These are phyloP conservation scores for Montipora capricornis DNA, from an alignment of 64 coral and sea anemone species.

Conservation along the genomic window DNA sequence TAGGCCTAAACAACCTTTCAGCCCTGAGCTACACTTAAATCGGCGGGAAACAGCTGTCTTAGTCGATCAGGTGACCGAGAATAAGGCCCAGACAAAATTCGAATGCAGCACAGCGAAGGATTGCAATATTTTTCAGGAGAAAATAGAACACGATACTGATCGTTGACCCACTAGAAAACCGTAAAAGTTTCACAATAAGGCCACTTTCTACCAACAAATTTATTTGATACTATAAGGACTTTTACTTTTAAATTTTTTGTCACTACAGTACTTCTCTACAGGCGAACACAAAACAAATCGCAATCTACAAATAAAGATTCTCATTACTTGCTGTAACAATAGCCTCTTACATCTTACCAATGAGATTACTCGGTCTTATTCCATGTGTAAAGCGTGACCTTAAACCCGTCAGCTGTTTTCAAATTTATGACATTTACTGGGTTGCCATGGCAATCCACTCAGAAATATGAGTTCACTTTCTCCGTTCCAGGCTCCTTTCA, in stretches of 20 bases:
- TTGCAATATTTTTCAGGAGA: conserved; percentile 76
- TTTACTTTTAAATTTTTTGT: neutral
- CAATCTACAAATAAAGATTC: neutral
- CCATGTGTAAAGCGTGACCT: neutral
- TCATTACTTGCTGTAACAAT: neutral
- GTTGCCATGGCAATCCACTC: too few species aligned
- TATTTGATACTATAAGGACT: neutral
- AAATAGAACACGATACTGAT: neutral
- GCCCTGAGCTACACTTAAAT: conserved; percentile 40
- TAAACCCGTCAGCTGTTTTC: neutral
- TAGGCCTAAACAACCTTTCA: neutral
- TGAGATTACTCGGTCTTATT: neutral
- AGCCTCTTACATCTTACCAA: neutral
- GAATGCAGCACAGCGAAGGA: conserved; percentile 95
- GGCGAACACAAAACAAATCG: too few species aligned
- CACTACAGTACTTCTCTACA: too few species aligned
- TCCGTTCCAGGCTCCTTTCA: too few species aligned
- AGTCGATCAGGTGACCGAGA: conserved; percentile 91
- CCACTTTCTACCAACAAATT: neutral
- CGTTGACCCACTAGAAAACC: too few species aligned
- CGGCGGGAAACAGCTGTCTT: conserved; percentile 99
- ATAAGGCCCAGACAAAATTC: conserved; percentile 65
- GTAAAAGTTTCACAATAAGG: neutral
- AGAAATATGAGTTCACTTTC: too few species aligned
- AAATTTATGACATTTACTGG: too few species aligned